Base-by-base conservation (phyloP, 2,888 invertebrate species). In the Notodonta dromedarius region DNA sequence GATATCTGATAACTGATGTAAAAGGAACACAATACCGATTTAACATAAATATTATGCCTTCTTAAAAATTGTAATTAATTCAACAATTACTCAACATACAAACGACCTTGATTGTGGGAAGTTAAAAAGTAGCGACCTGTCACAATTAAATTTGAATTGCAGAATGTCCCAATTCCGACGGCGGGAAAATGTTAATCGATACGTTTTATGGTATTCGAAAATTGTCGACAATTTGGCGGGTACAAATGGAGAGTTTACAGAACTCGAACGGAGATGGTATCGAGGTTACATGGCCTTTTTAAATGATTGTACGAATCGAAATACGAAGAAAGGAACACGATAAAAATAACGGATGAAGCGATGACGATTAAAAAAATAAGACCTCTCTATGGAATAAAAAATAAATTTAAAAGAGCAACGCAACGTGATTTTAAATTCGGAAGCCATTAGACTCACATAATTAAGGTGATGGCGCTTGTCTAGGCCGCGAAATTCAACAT, bases 161-260 rank as follows among this genome's bases (percentile, higher is more conserved):
- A 16, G 50, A 48, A 50, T 16, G 50, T 50, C 16, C 50, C 50
- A 50, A 50, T 50, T 50, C 16, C 50, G 50, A 16, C 16, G 9
- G 14, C 16, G 50, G 16, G 8, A 11, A 16, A n/a, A 46, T 46
- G 13, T 46, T 46, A 46, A 46, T n/a, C 46, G 46, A n/a, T 46
- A 4, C 46, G 5, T 46, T 46, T 5, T 4, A 46, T 46, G 46
- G 46, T n/a, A n/a, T 46, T n/a, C 54, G 39, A 54, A 39, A 39
- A 54, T 54, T n/a, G 54, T n/a, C n/a, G 39, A 14, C 39, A 54
- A 54, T 39, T 54, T 54, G n/a, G 54, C 32, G 54, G 11, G 39
- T 54, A 54, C 14, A 39, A 39, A 54, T 54, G 5, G 54, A 39
- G 52, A 32, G 13, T 54, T 54, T 39, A n/a, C 39, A 14, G 39